Percentiles rank a stretch among this genome's conserved stretches.
Evolutionary conservation across 1,140 invertebrate genomes (phyloP).

Genomic region (Propsilocerus akamusi): DNA sequence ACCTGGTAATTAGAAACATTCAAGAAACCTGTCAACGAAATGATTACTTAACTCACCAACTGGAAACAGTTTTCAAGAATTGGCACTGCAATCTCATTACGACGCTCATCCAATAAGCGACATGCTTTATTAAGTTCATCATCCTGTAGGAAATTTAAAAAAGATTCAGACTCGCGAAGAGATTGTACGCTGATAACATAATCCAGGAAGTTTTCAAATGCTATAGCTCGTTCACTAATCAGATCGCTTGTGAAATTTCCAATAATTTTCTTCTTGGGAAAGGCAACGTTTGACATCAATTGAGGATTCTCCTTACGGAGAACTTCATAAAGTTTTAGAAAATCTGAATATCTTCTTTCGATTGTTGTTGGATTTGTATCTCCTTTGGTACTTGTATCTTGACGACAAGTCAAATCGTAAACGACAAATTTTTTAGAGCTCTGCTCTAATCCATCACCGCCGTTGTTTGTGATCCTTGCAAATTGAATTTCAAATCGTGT

Average conservation of each 20-base stretch:
- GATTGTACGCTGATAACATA: slow-evolving; percentile 34
- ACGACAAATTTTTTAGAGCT: slow-evolving; percentile 40
- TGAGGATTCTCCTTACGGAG: slow-evolving; percentile 38
- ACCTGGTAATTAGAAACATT: background rate
- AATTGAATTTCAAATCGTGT: slow-evolving; percentile 28
- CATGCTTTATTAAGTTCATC: slow-evolving; percentile 40
- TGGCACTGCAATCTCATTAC: slow-evolving; percentile 39
- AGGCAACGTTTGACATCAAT: slow-evolving; percentile 34
- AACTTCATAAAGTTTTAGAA: slow-evolving; percentile 41
- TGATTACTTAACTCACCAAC: slow-evolving; percentile 42
- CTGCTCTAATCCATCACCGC: slow-evolving; percentile 20
- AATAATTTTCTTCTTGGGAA: slow-evolving; percentile 54
- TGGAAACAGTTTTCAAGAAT: slow-evolving; percentile 50
- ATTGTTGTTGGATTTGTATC: slow-evolving; percentile 41
- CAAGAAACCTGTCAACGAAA: background rate
- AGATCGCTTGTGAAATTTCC: slow-evolving; percentile 57
- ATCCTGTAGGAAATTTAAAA: slow-evolving; percentile 48
- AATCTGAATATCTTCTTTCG: slow-evolving; percentile 57
- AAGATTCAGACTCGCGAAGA: slow-evolving; percentile 35
- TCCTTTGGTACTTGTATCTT: slow-evolving; percentile 24
- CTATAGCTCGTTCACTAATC: slow-evolving; percentile 43
- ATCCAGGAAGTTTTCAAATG: slow-evolving; percentile 48
- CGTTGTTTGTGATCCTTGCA: slow-evolving; percentile 24
- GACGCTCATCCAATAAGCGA: slow-evolving; percentile 34
- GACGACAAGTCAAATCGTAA: slow-evolving; percentile 37